Evolutionary conservation across 2,888 invertebrate genomes (phyloP).

Genomic region (Esperia sulphurella): DNA sequence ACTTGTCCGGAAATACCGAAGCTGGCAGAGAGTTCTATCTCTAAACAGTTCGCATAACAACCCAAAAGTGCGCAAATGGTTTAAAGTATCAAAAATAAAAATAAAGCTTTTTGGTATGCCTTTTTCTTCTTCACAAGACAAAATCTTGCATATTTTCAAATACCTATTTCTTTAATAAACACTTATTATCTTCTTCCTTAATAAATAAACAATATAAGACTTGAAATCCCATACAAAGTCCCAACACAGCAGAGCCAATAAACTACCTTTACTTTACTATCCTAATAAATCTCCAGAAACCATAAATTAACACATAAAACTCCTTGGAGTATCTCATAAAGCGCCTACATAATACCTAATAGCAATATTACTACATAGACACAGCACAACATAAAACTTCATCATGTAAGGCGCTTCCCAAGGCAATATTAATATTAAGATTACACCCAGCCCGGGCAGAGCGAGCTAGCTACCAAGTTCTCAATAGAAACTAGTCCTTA

Average conservation of each 20-base stretch:
- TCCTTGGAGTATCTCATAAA: constrained; percentile 10
- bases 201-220: no score
- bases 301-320: constrained; percentile 10
- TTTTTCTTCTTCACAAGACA: no score
- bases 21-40: no score
- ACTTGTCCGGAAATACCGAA: no score
- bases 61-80: no score
- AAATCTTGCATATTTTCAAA: no score
- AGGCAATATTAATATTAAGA: constrained; percentile 74
- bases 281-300: not conserved
- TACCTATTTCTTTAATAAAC: no score
- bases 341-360: constrained; percentile 42
- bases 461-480: not conserved
- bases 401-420: constrained; percentile 65
- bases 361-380: constrained; percentile 32
- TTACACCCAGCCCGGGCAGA: constrained; percentile 41
- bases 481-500: constrained; percentile 14
- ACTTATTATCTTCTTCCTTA: no score
- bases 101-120: no score
- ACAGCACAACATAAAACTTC: constrained; percentile 60
- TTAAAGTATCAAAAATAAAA: no score
- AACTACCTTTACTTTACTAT: constrained; percentile 1
- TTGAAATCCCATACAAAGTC: not conserved
- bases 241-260: not conserved
- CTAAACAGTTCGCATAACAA: no score